phyloP scores from a whole-genome alignment of 2,113 vertebrate species.

The Emydocephalus ijimae region DNA sequence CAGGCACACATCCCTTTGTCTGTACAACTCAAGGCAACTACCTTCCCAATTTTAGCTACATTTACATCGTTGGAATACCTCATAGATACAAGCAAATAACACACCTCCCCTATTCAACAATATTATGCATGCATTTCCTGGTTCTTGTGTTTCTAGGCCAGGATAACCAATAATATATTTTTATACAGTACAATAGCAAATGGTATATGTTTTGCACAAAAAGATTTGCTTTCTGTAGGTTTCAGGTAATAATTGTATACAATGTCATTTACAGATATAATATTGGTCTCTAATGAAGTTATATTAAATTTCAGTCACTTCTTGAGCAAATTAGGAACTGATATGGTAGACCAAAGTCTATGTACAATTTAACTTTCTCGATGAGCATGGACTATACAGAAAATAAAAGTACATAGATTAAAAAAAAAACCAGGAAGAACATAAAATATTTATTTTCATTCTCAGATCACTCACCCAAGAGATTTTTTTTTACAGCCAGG shows the following conservation, averaged over 20 bases:
- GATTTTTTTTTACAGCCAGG: neutral
- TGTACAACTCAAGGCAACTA: neutral
- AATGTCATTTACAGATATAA: neutral
- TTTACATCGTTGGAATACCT: neutral
- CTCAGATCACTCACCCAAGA: neutral
- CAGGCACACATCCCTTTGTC: neutral
- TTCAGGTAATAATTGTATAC: neutral
- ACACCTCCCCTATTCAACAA: neutral
- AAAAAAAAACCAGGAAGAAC: neutral
- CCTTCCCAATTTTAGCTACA: neutral
- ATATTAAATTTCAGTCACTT: neutral
- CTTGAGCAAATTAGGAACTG: neutral
- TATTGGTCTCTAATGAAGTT: neutral
- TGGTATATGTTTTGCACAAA: neutral
- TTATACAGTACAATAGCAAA: neutral
- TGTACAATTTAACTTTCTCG: neutral
- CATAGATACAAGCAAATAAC: neutral
- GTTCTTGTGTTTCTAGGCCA: neutral
- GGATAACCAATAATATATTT: neutral
- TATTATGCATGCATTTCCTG: neutral
- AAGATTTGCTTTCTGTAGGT: neutral
- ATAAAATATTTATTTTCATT: neutral
- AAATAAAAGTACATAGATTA: neutral
- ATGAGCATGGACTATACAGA: neutral
- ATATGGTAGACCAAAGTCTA: neutral